Conservation (phyloP, 2,797 vertebrate species). For the Pitangus sulphuratus region DNA sequence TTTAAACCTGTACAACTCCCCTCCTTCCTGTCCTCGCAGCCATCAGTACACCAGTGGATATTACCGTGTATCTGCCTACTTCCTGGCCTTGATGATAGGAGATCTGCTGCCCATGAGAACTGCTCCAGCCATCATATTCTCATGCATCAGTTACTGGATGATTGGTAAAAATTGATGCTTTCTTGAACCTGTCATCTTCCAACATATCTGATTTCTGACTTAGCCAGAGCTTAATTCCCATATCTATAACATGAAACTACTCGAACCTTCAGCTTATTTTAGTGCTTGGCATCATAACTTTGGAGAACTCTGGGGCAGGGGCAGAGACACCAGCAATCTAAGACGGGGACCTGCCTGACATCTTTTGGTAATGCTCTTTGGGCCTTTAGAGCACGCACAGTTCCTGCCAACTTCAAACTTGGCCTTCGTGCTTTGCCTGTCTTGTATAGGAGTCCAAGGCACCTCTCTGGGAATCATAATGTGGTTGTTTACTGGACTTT, state of each 20-base stretch:
- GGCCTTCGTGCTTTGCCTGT: background rate
- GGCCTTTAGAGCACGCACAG: background rate
- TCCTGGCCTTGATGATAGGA: slow-evolving; percentile 72
- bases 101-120: slow-evolving; percentile 75
- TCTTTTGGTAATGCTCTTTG: background rate
- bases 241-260: background rate
- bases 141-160: slow-evolving; percentile 75
- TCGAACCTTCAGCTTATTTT: background rate
- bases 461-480: background rate
- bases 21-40: slow-evolving; percentile 55
- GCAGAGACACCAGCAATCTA: background rate
- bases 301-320: background rate
- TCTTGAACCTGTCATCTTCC: background rate
- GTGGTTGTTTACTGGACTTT: background rate
- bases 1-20: slow-evolving; percentile 30
- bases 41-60: slow-evolving; percentile 76
- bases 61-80: slow-evolving; percentile 73
- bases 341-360: background rate
- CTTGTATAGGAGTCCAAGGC: background rate
- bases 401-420: background rate
- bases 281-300: background rate
- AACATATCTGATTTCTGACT: background rate
- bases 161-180: slow-evolving; percentile 69
- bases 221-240: background rate
- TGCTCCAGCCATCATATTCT: slow-evolving; percentile 70